These are phyloP conservation scores for Oreochromis tanganicae DNA, from an alignment of 2,113 vertebrate species.

Conservation along the genomic window DNA sequence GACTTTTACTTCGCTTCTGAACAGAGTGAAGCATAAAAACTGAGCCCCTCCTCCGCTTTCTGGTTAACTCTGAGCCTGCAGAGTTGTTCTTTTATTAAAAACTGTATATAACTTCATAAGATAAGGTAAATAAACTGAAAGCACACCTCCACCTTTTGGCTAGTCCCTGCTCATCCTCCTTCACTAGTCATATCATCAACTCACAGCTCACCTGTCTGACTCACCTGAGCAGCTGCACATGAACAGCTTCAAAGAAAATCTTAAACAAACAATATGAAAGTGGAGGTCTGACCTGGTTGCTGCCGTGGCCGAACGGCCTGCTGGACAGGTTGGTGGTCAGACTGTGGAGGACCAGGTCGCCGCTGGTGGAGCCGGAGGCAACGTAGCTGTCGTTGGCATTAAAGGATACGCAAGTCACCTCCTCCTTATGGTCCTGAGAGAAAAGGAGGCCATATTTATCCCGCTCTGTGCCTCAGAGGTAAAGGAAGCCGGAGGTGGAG, in stretches of 20 bases:
- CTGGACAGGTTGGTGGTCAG: conserved; percentile 90
- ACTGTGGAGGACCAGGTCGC: conserved; percentile 91
- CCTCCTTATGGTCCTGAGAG: conserved; percentile 87
- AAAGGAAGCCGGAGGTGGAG: neutral
- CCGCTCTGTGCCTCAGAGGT: neutral
- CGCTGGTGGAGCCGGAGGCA: conserved; percentile 90
- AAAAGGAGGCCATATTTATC: neutral
- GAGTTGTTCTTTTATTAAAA: neutral
- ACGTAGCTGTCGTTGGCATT: conserved; percentile 88
- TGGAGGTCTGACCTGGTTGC: conserved; percentile 77
- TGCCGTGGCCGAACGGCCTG: conserved; percentile 86
- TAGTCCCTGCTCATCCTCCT: neutral
- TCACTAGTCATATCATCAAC: neutral
- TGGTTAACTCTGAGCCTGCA: neutral
- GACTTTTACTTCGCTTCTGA: neutral
- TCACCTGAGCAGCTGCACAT: neutral
- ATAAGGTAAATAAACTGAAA: neutral
- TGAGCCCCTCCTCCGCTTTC: neutral
- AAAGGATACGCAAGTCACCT: conserved; percentile 87
- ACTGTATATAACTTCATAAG: neutral
- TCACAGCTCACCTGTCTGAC: neutral
- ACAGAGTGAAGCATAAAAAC: rapidly evolving
- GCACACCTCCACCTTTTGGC: neutral
- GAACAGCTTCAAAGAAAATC: neutral
- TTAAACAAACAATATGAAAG: neutral